Evolutionary conservation across 2,113 vertebrate species (phyloP), one percentile per base, ranked within the genome.

Genomic region (Rhinolophus ferrumequinum): DNA sequence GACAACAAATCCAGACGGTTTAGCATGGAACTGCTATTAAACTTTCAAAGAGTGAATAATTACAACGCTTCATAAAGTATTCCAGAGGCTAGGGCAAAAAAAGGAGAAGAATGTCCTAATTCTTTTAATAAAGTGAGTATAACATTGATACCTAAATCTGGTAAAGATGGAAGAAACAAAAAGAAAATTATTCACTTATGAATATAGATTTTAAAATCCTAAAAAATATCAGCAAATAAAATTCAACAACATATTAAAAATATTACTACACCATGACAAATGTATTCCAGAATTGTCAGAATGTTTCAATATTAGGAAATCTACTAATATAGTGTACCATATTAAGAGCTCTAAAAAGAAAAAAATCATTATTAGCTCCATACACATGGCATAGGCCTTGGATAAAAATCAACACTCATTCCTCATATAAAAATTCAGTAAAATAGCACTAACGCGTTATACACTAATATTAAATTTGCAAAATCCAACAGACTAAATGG

Each of bases 301-400:
- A 5, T 92, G 8, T 14, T 66, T 89, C 54, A 75, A 44, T 81
- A 72, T 66, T 70, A 85, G 21, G 67, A 84, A 67, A 69, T 54
- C 28, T 18, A 56, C n/a, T 92, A 75, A 44, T 60, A 8, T 52
- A 62, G 16, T 76, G 35, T 64, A 35, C 5, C 21, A 44, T 47
- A 94, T 52, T 92, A 75, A 72, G 35, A 95, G 52, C 80, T 44
- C 38, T 89, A 44, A 73, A 80, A 66, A 64, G 41, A 77, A 83
- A 60, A 10, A 26, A 33, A 14, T 54, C 8, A 62, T 66, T 8
- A 58, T 67, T 52, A 93, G 52, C 4, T 89, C 18, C 16, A 77
- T 0, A 44, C 3, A 56, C 4, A 15, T 13, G 54, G 16, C 76
- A 84, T 58, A 11, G 14, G 6, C 14, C 15, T 69, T 81, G n/a